Conservation (phyloP, 92 coral and sea anemone genomes). For the Scolanthus callimorphus region DNA sequence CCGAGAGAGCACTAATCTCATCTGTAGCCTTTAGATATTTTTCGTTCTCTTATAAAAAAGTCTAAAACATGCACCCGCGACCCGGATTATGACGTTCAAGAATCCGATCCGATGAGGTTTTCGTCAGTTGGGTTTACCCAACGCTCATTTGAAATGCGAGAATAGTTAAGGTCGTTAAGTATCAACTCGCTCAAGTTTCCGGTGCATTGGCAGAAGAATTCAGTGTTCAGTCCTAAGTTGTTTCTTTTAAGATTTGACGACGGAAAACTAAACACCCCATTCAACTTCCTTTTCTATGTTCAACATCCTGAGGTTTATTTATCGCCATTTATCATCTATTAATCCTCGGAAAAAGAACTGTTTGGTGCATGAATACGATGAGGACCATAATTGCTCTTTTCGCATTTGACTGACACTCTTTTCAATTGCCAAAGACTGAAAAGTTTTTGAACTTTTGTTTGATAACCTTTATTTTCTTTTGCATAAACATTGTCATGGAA, state of each 20-base stretch:
- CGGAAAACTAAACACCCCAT: conserved; percentile 1
- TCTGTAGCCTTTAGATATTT: too few relatives aligned
- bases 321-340: neutral
- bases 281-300: neutral
- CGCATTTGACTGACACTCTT: neutral
- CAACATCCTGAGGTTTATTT: neutral
- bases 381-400: neutral
- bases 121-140: neutral
- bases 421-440: too few relatives aligned
- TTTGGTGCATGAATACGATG: too few relatives aligned
- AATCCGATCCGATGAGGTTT: neutral
- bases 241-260: neutral
- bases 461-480: neutral
- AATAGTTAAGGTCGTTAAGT: conserved; percentile 1
- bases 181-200: conserved; percentile 1
- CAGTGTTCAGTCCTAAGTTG: neutral
- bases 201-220: neutral
- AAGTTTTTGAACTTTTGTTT: too few relatives aligned
- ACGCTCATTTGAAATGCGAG: neutral
- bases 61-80: neutral
- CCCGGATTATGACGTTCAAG: neutral
- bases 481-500: too few relatives aligned
- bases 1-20: neutral
- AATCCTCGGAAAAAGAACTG: too few relatives aligned
- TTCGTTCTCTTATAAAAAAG: too few relatives aligned